These are phyloP conservation scores for Hystrix brachyura DNA, from an alignment of 2,113 vertebrate species.

Conservation along the genomic window DNA sequence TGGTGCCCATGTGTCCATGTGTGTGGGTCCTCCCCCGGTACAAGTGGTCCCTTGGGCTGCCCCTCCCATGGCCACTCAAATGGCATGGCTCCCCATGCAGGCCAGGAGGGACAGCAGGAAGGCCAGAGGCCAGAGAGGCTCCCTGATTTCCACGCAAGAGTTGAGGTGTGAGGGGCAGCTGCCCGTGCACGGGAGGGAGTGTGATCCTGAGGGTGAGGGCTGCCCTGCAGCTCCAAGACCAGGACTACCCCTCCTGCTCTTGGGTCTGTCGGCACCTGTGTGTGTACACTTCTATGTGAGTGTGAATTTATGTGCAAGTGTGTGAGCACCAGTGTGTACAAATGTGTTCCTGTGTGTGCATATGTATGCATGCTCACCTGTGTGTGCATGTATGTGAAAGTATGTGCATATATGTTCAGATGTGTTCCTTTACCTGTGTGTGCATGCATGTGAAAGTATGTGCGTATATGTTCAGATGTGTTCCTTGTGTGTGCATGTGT, in stretches of 20 bases:
- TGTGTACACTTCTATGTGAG: background rate
- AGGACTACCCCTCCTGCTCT: background rate
- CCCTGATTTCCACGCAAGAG: slow-evolving; percentile 39
- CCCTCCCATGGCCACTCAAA: background rate
- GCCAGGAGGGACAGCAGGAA: background rate
- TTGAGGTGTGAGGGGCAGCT: background rate
- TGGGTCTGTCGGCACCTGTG: too few relatives aligned
- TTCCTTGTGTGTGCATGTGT: too few relatives aligned
- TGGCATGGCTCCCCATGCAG: too few relatives aligned
- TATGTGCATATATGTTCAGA: background rate
- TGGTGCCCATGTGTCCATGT: background rate
- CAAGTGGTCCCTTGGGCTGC: background rate
- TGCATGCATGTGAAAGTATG: background rate
- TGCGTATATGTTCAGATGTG: background rate
- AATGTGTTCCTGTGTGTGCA: background rate
- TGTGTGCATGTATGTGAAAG: background rate
- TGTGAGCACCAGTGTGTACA: background rate
- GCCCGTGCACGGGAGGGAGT: background rate
- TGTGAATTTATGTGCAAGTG: too few relatives aligned
- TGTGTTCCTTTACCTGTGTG: too few relatives aligned
- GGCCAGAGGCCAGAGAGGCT: background rate
- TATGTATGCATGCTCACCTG: background rate
- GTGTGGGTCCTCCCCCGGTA: background rate
- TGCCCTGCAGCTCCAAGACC: background rate
- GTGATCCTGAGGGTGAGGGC: background rate